phyloP scores from a whole-genome alignment of 2,113 vertebrate genomes.

The Xiphophorus maculatus region DNA sequence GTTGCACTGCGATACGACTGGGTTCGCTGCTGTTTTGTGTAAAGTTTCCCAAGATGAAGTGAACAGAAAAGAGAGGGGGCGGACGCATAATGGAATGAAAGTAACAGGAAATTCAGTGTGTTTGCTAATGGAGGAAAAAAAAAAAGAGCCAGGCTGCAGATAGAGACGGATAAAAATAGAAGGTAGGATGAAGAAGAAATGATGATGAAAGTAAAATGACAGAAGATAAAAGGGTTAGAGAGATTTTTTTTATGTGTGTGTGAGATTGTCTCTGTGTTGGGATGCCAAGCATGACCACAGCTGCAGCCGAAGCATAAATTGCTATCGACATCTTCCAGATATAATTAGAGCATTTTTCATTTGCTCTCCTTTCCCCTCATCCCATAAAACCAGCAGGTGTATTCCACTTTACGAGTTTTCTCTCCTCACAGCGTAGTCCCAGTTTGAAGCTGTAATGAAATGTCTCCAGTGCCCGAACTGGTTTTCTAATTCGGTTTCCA shows the following conservation, averaged over 20 bases:
- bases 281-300: not conserved
- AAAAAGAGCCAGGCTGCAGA: not conserved
- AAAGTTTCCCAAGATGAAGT: conserved; percentile 37
- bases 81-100: conserved; percentile 32
- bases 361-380: not conserved
- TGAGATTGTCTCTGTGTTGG: not conserved
- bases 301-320: not conserved
- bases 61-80: conserved; percentile 29
- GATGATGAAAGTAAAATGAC: conserved; percentile 20
- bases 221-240: conserved; percentile 15
- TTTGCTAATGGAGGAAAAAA: conserved; percentile 1
- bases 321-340: conserved; percentile 25
- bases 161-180: not conserved
- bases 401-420: not conserved
- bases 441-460: not conserved
- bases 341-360: conserved; percentile 7
- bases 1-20: conserved; percentile 18
- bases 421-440: not conserved
- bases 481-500: too few species aligned
- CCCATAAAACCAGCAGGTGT: conserved; percentile 37
- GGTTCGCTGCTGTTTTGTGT: conserved; percentile 38
- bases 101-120: conserved; percentile 26
- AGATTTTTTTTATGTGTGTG: not conserved
- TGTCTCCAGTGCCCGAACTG: not conserved
- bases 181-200: not conserved